Conservation (phyloP, 2,888 invertebrate genomes). For the Heteromurus nitidus region DNA sequence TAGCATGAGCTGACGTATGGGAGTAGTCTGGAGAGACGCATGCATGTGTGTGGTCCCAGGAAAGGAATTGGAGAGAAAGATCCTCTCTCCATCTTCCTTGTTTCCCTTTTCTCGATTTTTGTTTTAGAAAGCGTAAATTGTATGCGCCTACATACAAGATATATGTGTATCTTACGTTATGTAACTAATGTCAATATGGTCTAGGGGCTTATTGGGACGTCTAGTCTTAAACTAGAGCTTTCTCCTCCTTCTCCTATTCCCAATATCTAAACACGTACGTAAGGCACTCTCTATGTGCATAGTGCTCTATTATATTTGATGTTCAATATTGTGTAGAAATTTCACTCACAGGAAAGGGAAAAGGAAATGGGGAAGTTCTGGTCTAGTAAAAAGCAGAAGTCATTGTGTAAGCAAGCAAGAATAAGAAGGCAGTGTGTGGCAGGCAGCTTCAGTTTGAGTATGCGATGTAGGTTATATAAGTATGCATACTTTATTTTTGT, state of each 20-base stretch:
- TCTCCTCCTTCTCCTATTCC: not conserved
- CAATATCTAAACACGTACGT: constrained; percentile 25
- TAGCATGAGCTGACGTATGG: not conserved
- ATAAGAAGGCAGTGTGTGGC: too few relatives aligned
- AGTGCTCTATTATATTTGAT: not conserved
- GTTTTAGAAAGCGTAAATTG: not conserved
- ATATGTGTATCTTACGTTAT: constrained; percentile 1
- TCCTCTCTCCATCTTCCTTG: constrained; percentile 17
- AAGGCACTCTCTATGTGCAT: not conserved
- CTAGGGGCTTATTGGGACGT: too few relatives aligned
- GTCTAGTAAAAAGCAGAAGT: constrained; percentile 41
- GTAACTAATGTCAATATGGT: too few relatives aligned
- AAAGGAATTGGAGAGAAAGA: constrained; percentile 49
- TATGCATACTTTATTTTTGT: too few relatives aligned
- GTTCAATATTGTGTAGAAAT: not conserved
- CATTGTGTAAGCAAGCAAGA: too few relatives aligned
- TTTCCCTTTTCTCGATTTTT: not conserved
- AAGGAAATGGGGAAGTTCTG: constrained; percentile 62
- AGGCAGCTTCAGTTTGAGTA: too few relatives aligned
- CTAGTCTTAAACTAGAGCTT: not conserved
- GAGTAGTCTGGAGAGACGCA: not conserved
- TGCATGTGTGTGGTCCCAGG: constrained; percentile 27
- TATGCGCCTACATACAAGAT: not conserved
- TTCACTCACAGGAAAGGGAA: constrained; percentile 45
- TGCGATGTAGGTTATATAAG: too few relatives aligned